Evolutionary conservation across 2,797 vertebrate genomes (phyloP), one percentile per base, ranked within the genome.

Genomic region (Danio aesculapii): DNA sequence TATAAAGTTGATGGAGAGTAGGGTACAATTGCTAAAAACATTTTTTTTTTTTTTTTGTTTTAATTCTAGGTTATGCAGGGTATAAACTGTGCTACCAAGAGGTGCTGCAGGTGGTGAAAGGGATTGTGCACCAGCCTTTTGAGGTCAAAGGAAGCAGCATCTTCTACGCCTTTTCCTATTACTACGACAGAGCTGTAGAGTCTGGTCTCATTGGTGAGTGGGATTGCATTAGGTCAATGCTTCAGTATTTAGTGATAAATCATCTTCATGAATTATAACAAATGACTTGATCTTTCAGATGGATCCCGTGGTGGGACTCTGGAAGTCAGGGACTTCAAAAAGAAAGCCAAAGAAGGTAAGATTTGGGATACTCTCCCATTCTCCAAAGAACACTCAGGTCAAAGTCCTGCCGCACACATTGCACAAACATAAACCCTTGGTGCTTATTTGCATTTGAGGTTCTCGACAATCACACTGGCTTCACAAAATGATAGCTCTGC

Each of bases 91-190:
- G 98, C 92, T 99, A 99, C 87, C 89, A 95, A 0, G 97, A 99
- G 91, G 95, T 98, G 77, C 92, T 94, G 87, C 95, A 88, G 82
- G 96, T 99, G 70, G 94, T 99, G 79, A 95, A 93, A 88, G 97
- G 96, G 16, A 95, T 95, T 79, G 93, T 99, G 76, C 96, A 98
- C 88, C 97, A 98, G 86, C 96, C 97, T 6, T 95, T 94, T 14
- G 98, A 99, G 83, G 92, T 99, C 81, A 97, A 92, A 84, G 92
- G 92, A 88, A 96, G 94, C 88, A 96, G 95, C 71, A 86, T 96
- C 82, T 99, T 99, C 90, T 99, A 99, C 6, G 98, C 98, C 47
- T 99, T 99, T 91, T 99, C 98, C 78, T 96, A 99, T 89, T 99
- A 99, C 88, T 99, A 94, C 0, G 98, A 99, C 88, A 93, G 97